Evolutionary conservation across 2,888 invertebrate genomes (phyloP), one percentile per base, ranked within the genome.

Genomic region (Oxytorus armatus): DNA sequence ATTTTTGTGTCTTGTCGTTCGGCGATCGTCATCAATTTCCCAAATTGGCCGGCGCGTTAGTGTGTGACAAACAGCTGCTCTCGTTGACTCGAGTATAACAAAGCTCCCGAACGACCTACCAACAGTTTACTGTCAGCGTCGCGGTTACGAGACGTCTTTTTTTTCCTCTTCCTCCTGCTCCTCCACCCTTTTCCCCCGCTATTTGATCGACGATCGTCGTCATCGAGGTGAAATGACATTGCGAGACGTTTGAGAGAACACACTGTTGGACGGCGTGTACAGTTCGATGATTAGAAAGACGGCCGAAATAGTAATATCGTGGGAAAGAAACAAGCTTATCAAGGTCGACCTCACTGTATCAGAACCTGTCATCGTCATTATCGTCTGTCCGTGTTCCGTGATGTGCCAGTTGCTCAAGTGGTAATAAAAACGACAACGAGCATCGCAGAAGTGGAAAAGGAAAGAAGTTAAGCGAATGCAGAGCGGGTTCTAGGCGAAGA

Each of bases 321-420:
- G 29, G 42, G 39, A 51, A 42, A 23, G 33, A 61, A 76, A 51
- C 44, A 33, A 69, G 33, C 39, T 65, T 36, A 51, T 70, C 57
- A 57, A 77, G 77, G 63, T 74, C 65, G 65, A 80, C 68, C 36
- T 36, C 57, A 42, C 49, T 68, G 36, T 61, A 47, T 53, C 39
- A 49, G 57, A n/a, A 57, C 74, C 63, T 76, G 59, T 79, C 77
- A 77, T 77, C 78, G n/a, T n/a, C n/a, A n/a, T n/a, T n/a, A n/a
- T n/a, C n/a, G n/a, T n/a, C n/a, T n/a, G n/a, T n/a, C n/a, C n/a
- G 63, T 80, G 78, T 82, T 74, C 75, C 86, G 88, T 85, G 85
- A 86, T 88, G 88, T 86, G 87, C 87, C 84, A 86, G 87, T 89
- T 89, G 88, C 87, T 84, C 86, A 86, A 89, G 89, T 89, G 89